Percentiles rank a stretch among this genome's conserved stretches.
These are phyloP conservation scores for Habropoda laboriosa DNA, from an alignment of 1,140 invertebrate species.

Conservation along the genomic window DNA sequence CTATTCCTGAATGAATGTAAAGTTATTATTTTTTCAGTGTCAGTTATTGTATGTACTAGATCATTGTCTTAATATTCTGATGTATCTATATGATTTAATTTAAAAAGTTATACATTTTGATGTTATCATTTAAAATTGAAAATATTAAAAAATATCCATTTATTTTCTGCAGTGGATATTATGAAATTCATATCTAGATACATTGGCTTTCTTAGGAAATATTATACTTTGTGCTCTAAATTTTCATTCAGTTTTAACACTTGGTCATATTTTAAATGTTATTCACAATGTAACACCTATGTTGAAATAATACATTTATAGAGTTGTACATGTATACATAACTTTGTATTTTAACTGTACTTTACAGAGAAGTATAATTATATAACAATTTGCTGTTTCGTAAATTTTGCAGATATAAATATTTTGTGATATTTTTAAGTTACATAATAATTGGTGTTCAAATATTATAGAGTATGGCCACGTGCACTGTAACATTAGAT, in stretches of 20 bases:
- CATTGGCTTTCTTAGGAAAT: slow-evolving; percentile 46
- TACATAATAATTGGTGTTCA: neutral
- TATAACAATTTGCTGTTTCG: neutral
- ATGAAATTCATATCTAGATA: slow-evolving; percentile 56
- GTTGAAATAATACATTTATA: slow-evolving; percentile 8
- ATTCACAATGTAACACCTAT: slow-evolving; percentile 2
- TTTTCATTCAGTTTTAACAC: slow-evolving; percentile 38
- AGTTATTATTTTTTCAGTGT: slow-evolving; percentile 42
- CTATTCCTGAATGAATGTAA: slow-evolving; percentile 33
- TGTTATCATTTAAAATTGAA: slow-evolving; percentile 29
- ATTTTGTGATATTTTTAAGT: neutral
- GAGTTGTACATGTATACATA: neutral
- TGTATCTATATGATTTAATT: slow-evolving; percentile 56
- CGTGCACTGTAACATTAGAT: slow-evolving; percentile 52
- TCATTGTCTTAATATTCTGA: slow-evolving; percentile 44
- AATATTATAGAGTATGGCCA: slow-evolving; percentile 51
- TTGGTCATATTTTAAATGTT: slow-evolving; percentile 53
- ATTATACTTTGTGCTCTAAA: slow-evolving; percentile 19
- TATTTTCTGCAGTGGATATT: slow-evolving; percentile 26
- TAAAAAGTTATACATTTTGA: slow-evolving; percentile 8
- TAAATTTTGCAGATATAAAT: neutral
- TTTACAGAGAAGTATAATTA: neutral
- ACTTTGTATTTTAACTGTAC: neutral
- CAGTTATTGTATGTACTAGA: slow-evolving; percentile 16
- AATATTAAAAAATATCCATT: slow-evolving; percentile 24